Percentiles rank a stretch among this genome's conserved stretches.
phyloP scores from a whole-genome alignment of 2,113 vertebrate species.

The Micronisus gabar region DNA sequence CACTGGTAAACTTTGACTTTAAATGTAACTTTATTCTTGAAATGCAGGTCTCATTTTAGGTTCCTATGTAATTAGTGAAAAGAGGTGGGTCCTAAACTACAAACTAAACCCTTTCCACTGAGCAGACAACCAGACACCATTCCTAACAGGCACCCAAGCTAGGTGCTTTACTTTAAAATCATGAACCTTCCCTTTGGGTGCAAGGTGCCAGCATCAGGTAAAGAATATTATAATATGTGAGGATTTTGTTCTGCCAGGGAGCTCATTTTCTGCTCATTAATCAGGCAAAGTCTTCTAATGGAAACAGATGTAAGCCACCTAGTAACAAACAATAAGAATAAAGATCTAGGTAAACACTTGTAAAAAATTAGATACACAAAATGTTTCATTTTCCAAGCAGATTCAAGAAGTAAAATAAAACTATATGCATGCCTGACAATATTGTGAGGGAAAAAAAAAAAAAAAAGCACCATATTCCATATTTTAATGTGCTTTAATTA shows the following conservation, averaged over 20 bases:
- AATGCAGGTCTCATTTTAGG: neutral
- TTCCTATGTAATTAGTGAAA: neutral
- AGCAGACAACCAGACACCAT: neutral
- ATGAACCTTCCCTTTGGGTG: neutral
- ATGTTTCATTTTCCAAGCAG: neutral
- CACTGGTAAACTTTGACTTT: neutral
- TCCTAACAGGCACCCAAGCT: neutral
- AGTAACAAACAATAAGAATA: neutral
- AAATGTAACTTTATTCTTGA: neutral
- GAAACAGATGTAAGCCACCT: neutral
- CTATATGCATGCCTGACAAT: neutral
- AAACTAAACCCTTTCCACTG: neutral
- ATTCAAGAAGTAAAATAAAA: neutral
- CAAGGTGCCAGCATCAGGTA: neutral
- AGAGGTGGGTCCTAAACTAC: neutral
- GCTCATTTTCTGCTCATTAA: neutral
- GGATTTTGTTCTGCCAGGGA: neutral
- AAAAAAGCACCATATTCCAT: neutral
- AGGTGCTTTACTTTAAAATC: neutral
- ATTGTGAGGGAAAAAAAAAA: fast-evolving
- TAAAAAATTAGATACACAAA: neutral
- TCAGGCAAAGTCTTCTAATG: neutral
- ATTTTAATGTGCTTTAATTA: neutral
- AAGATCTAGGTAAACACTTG: neutral
- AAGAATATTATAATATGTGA: neutral